Base-by-base conservation (phyloP, 2,888 invertebrate species). In the Drosophila atripex region DNA sequence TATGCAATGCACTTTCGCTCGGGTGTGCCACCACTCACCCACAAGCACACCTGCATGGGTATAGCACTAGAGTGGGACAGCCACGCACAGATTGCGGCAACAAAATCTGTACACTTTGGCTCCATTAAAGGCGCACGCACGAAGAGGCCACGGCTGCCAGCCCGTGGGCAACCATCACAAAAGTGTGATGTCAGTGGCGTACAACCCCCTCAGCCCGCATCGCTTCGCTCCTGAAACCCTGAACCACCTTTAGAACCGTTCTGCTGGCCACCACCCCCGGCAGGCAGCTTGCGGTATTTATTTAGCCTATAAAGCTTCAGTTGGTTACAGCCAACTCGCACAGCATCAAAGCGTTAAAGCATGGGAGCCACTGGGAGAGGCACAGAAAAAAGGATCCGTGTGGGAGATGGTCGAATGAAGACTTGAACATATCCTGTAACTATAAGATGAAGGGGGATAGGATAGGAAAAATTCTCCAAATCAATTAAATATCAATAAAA, bases 231-330 rank as follows among this genome's bases (percentile, higher is more conserved):
- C 28, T 28, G 25, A 46, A 1, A 32, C 12, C 32, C 32, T 35
- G 30, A 5, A 8, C 23, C 30, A 3, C 18, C 28, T 39, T 39
- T 14, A 12, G 32, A 32, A 6, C 35, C 38, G 18, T 28, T 16
- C 21, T 8, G 21, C 25, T 25, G 28, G 8, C 39, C 9, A 18
- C 39, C 35, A 39, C 25, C 49, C 39, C 47, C 54, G 28, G 18
- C 59, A 49, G 41, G 28, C 39, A 46, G 55, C 66, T 71, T 68
- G 76, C 69, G 72, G 86, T 88, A 88, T 85, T 85, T 85, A 86
- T 86, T 86, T 85, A 84, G 87, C 85, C 85, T 80, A 88, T 85
- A 88, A 88, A 85, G 82, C 85, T 73, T 57, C 87, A 73, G 71
- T 80, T 73, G 83, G 84, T 66, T 68, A 71, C 77, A 73, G 71